Conservation (phyloP, 2,113 vertebrate genomes). For the Actenoides lindsayi region DNA sequence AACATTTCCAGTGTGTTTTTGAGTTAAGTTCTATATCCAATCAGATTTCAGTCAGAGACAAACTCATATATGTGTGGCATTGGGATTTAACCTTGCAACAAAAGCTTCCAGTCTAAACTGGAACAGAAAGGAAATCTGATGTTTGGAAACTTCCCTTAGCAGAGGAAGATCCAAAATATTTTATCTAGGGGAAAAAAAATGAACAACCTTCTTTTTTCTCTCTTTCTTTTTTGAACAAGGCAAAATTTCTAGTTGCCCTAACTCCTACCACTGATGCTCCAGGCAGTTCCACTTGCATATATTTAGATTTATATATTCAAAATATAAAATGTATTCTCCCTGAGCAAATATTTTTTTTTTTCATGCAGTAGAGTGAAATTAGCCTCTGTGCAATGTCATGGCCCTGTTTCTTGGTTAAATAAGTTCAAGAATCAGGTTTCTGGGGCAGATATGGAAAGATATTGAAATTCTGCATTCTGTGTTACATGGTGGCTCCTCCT, state of each 20-base stretch:
- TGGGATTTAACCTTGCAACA: background rate
- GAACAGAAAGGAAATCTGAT: background rate
- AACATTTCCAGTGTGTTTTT: background rate
- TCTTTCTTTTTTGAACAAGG: background rate
- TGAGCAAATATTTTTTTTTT: background rate
- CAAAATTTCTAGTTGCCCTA: background rate
- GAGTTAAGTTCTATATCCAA: background rate
- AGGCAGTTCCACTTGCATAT: background rate
- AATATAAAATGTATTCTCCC: background rate
- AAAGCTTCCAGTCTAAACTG: background rate
- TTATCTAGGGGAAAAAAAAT: background rate
- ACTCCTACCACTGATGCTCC: background rate
- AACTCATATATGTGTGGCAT: accelerated
- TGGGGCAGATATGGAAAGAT: background rate
- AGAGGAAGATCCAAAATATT: background rate
- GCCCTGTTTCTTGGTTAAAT: conserved; percentile 38
- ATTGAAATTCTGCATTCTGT: background rate
- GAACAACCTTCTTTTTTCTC: background rate
- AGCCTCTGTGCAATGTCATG: conserved; percentile 50
- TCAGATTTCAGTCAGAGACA: background rate
- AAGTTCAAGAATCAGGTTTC: conserved; percentile 62
- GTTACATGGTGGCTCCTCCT: background rate
- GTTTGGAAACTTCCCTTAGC: background rate
- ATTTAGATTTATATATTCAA: conserved; percentile 16
- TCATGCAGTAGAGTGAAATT: background rate